Conservation (phyloP, 2,888 invertebrate species). For the Malachius bipustulatus region DNA sequence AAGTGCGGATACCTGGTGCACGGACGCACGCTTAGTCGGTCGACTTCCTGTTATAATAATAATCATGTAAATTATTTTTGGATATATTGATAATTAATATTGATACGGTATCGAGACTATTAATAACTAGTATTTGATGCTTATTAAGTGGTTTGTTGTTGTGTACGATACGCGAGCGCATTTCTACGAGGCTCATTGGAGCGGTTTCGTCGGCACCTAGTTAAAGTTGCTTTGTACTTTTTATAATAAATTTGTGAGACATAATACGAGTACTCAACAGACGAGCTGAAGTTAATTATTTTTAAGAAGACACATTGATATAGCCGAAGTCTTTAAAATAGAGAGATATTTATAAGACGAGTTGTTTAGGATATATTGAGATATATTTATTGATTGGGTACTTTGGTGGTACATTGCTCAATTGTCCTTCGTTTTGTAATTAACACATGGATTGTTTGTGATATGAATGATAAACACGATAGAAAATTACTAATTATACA, state of each 20-base stretch:
- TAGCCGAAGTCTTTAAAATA: constrained; percentile 10
- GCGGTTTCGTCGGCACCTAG: no score
- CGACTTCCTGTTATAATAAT: no score
- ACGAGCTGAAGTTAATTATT: constrained; percentile 33
- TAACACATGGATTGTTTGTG: constrained; percentile 30
- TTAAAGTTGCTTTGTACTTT: constrained; percentile 37
- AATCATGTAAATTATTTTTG: no score
- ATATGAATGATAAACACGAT: constrained; percentile 21
- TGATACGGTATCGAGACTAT: no score
- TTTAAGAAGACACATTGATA: constrained; percentile 28
- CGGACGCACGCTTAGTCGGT: no score
- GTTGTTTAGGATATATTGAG: constrained; percentile 31
- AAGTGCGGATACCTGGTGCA: no score
- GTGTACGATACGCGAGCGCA: no score
- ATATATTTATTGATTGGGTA: constrained; percentile 22
- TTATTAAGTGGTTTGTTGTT: no score
- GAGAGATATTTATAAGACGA: constrained; percentile 28
- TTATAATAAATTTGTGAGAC: constrained; percentile 32
- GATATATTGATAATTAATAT: no score
- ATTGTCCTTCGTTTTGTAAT: constrained; percentile 29
- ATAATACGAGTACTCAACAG: constrained; percentile 29
- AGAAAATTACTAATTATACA: constrained; percentile 6
- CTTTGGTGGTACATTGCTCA: constrained; percentile 36
- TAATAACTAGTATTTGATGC: no score
- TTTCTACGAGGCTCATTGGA: no score